phyloP scores from a whole-genome alignment of 2,888 invertebrate species.

The Nephrotoma appendiculata region DNA sequence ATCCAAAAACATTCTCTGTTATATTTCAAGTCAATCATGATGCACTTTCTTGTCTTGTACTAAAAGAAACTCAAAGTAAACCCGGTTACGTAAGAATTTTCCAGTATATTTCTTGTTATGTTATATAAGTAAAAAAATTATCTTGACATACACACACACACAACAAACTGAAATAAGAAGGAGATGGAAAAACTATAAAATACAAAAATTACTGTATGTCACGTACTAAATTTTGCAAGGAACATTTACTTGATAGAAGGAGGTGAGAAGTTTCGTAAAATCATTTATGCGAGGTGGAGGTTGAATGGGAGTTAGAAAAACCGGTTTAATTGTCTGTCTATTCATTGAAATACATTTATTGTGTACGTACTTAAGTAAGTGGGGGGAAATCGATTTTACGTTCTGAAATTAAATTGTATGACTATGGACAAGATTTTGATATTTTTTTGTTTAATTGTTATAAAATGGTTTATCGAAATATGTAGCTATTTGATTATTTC shows the following conservation, averaged over 20 bases:
- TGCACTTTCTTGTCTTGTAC: neutral
- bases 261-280: neutral
- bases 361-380: no score
- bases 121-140: neutral
- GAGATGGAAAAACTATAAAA: neutral
- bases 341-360: no score
- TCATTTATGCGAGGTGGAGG: neutral
- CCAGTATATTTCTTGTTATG: neutral
- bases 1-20: neutral
- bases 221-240: neutral
- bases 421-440: no score
- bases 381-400: no score
- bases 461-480: no score
- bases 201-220: neutral
- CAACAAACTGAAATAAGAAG: neutral
- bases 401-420: no score
- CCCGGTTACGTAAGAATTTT: neutral
- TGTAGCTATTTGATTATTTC: no score
- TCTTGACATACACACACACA: neutral
- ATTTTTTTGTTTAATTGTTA: no score
- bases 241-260: neutral
- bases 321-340: neutral
- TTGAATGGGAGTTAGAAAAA: neutral
- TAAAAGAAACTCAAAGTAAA: neutral
- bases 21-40: neutral